Percentiles rank a stretch among this genome's conserved stretches.
These are phyloP conservation scores for Tanytarsus gracilentus DNA, from an alignment of 2,888 invertebrate species.

Conservation along the genomic window DNA sequence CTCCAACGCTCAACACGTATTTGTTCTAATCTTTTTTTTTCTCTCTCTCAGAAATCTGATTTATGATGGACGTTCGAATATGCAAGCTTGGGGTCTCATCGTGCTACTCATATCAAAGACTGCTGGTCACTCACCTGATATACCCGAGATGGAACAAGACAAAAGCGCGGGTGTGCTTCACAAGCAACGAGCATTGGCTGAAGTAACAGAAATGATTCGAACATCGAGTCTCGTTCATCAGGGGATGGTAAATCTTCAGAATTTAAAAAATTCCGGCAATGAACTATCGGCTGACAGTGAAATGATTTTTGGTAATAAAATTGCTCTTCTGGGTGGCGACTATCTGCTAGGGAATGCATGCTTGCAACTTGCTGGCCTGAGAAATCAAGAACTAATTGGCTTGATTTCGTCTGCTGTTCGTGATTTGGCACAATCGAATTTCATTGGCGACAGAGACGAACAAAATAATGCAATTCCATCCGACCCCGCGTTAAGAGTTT, in stretches of 20 bases:
- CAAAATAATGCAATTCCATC: slow-evolving; percentile 78
- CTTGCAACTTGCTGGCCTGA: slow-evolving; percentile 70
- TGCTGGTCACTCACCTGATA: slow-evolving; percentile 64
- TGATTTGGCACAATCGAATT: slow-evolving; percentile 85
- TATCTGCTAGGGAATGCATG: slow-evolving; percentile 84
- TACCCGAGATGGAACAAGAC: slow-evolving; percentile 66
- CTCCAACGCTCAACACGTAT: no score
- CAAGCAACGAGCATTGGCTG: slow-evolving; percentile 79
- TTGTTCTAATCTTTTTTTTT: no score
- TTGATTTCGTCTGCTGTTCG: slow-evolving; percentile 81
- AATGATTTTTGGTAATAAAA: slow-evolving; percentile 92
- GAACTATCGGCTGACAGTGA: slow-evolving; percentile 55
- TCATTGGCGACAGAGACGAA: slow-evolving; percentile 71
- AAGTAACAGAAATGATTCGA: slow-evolving; percentile 94
- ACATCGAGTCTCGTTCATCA: slow-evolving; percentile 90
- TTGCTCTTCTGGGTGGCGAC: slow-evolving; percentile 85
- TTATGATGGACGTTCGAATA: slow-evolving; percentile 78
- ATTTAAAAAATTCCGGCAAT: slow-evolving; percentile 45
- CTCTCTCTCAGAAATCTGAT: slow-evolving; percentile 55
- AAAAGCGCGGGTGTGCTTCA: slow-evolving; percentile 76
- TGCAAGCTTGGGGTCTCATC: slow-evolving; percentile 82
- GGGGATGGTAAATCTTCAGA: slow-evolving; percentile 73
- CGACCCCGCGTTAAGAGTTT: slow-evolving; percentile 44
- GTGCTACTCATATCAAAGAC: slow-evolving; percentile 75
- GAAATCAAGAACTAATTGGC: slow-evolving; percentile 75